A percentile compares a stretch with the other conserved stretches of the same genome.
Evolutionary conservation across 2,113 vertebrate species (phyloP).

Genomic region (Leptobrachium ailaonicum): DNA sequence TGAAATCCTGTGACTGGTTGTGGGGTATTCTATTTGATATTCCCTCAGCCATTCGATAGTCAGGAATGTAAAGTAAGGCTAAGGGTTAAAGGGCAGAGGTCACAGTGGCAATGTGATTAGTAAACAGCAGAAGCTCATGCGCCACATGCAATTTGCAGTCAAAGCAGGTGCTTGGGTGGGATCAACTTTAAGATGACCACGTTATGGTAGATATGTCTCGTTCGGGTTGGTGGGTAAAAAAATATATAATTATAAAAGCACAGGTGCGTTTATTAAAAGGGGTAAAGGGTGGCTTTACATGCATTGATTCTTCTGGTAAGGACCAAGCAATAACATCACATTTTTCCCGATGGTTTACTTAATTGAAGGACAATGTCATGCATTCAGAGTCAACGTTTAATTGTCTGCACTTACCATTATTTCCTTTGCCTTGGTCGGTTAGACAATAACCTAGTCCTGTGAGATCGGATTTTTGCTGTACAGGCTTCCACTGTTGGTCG

Average conservation of each 20-base stretch:
- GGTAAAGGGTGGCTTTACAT: conserved; percentile 50
- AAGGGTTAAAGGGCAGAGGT: conserved; percentile 97
- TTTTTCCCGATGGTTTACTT: conserved; percentile 55
- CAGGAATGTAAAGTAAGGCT: conserved; percentile 99
- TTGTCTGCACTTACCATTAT: conserved; percentile 83
- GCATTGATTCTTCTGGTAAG: conserved; percentile 57
- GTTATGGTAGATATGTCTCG: conserved; percentile 50
- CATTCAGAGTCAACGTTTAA: conserved; percentile 38
- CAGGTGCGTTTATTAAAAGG: neutral
- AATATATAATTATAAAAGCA: neutral
- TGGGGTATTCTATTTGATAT: conserved; percentile 99
- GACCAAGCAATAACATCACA: conserved; percentile 52
- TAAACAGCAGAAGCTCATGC: conserved; percentile 94
- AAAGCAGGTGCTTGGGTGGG: conserved; percentile 63
- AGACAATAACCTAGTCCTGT: conserved; percentile 92
- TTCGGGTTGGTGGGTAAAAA: neutral
- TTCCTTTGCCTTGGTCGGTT: conserved; percentile 95
- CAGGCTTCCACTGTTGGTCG: conserved; percentile 93
- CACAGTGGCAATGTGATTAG: conserved; percentile 92
- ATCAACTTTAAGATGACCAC: neutral
- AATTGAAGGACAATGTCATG: conserved; percentile 37
- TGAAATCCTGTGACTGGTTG: conserved; percentile 99
- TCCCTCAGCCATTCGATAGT: conserved; percentile 99
- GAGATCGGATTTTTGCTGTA: conserved; percentile 94
- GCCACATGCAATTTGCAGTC: conserved; percentile 88